A percentile compares a stretch with the other conserved stretches of the same genome.
Conservation (phyloP, 1,140 invertebrate genomes). For the Drosophila persimilis region DNA sequence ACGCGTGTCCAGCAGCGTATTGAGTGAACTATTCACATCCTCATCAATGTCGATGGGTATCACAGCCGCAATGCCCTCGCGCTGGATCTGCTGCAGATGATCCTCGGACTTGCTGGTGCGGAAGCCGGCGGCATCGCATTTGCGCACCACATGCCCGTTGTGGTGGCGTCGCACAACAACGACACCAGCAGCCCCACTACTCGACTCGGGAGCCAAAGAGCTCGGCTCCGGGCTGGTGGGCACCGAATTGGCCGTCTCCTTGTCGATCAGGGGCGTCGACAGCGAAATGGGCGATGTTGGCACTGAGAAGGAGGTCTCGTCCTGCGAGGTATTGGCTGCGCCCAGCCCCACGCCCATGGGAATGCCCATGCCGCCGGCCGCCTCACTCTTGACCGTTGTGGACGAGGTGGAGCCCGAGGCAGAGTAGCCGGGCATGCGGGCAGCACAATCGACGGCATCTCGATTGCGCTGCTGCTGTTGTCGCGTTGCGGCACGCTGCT, state of each 20-base stretch:
- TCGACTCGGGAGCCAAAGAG: constrained; percentile 83
- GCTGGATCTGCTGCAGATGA: constrained; percentile 88
- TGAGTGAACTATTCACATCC: constrained; percentile 95
- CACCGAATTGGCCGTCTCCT: constrained; percentile 87
- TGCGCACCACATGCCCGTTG: constrained; percentile 72
- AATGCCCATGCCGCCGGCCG: constrained; percentile 12
- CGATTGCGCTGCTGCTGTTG: constrained; percentile 63
- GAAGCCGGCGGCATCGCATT: constrained; percentile 84
- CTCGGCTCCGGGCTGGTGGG: constrained; percentile 90
- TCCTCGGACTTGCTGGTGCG: constrained; percentile 93
- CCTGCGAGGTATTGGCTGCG: constrained; percentile 58
- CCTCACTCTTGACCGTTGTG: constrained; percentile 75
- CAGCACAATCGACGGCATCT: constrained; percentile 64
- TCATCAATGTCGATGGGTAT: constrained; percentile 96
- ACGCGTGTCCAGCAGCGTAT: constrained; percentile 93
- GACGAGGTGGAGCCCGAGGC: constrained; percentile 71
- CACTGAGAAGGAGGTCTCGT: constrained; percentile 82
- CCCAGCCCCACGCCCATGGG: constrained; percentile 29
- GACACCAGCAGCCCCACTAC: constrained; percentile 80
- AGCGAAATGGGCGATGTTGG: constrained; percentile 81
- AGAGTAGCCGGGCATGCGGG: constrained; percentile 41
- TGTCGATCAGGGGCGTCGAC: constrained; percentile 77
- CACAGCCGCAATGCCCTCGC: constrained; percentile 84
- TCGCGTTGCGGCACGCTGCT: constrained; percentile 61
- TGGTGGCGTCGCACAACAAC: constrained; percentile 80